phyloP scores from a whole-genome alignment of 1,140 invertebrate species.

The Temnothorax longispinosus region DNA sequence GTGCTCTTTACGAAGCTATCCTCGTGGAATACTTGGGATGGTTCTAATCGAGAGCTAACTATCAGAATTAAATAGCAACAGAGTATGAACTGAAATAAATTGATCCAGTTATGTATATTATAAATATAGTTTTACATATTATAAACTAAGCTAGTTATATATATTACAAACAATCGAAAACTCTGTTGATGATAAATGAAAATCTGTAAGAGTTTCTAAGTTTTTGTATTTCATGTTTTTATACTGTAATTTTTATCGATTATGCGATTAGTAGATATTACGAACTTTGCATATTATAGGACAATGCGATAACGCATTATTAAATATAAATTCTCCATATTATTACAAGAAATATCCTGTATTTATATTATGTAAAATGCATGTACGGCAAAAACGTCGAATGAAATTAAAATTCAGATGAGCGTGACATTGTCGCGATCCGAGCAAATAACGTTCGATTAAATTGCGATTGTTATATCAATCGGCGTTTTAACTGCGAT shows the following conservation, averaged over 20 bases:
- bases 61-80: not conserved
- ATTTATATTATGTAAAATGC: not conserved
- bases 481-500: slow-evolving; percentile 26
- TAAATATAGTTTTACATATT: not conserved
- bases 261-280: not conserved
- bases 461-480: slow-evolving; percentile 53
- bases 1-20: not conserved
- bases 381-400: not conserved
- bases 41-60: not conserved
- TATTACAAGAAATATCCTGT: not conserved
- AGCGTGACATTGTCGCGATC: not conserved
- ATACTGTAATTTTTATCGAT: not conserved
- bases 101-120: not conserved
- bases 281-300: not conserved
- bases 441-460: slow-evolving; percentile 39
- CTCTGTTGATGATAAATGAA: not conserved
- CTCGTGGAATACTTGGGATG: not conserved
- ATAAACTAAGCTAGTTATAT: not conserved
- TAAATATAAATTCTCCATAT: not conserved
- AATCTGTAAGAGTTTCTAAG: not conserved
- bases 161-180: not conserved
- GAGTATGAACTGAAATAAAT: not conserved
- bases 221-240: not conserved
- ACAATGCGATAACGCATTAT: not conserved
- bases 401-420: not conserved